These are phyloP conservation scores for Pocillopora damicornis DNA, from an alignment of 64 coral and sea anemone species.

Conservation along the genomic window DNA sequence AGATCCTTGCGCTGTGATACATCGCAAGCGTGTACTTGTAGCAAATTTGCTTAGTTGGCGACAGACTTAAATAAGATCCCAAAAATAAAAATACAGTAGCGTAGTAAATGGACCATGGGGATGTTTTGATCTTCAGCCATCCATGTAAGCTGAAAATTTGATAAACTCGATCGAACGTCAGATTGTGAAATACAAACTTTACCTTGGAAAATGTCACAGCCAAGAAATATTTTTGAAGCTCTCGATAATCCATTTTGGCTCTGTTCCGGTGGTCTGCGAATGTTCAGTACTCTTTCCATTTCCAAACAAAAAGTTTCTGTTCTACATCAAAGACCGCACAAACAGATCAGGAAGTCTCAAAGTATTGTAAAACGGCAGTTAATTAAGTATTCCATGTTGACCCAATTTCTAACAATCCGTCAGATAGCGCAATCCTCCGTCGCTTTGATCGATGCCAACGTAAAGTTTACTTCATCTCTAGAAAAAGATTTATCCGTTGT, in stretches of 20 bases:
- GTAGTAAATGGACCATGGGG: not conserved
- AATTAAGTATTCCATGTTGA: not conserved
- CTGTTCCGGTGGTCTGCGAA: slow-evolving; percentile 33
- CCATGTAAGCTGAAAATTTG: not conserved
- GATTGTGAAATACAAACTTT: slow-evolving; percentile 5
- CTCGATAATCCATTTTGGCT: slow-evolving; percentile 36
- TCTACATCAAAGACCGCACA: not conserved
- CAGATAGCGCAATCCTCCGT: not conserved
- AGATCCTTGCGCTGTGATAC: no score
- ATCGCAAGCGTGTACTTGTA: no score
- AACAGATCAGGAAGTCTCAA: not conserved
- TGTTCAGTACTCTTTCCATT: slow-evolving; percentile 43
- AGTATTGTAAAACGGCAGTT: slow-evolving; percentile 9
- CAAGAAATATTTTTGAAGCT: slow-evolving; percentile 62
- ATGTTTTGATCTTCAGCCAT: not conserved
- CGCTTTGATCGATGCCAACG: not conserved
- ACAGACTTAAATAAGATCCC: no score
- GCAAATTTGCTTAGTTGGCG: no score
- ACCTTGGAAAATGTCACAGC: slow-evolving; percentile 73
- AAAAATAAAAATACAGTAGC: not conserved
- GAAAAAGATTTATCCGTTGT: no score
- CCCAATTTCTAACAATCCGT: not conserved
- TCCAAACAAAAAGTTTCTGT: not conserved
- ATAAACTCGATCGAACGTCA: not conserved
- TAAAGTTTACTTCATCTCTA: no score